Conservation (phyloP, 1,140 invertebrate species). For the Magallana gigas region DNA sequence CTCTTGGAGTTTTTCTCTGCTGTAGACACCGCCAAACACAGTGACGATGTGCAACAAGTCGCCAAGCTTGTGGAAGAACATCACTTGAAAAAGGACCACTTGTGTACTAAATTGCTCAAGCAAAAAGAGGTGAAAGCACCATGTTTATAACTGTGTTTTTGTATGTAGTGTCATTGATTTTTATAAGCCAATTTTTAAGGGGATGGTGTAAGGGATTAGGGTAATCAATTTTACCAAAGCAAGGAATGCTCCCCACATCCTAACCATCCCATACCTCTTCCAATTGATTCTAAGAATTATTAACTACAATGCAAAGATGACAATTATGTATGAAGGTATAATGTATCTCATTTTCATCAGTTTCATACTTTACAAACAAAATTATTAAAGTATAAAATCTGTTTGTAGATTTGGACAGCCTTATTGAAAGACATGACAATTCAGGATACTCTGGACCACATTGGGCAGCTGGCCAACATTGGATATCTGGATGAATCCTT, state of each 20-base stretch:
- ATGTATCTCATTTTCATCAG: no score
- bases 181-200: no score
- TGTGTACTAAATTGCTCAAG: slow-evolving; percentile 83
- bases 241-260: no score
- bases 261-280: no score
- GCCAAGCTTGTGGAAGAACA: slow-evolving; percentile 80
- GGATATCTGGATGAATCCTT: slow-evolving; percentile 81
- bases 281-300: no score
- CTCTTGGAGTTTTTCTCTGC: slow-evolving; percentile 82
- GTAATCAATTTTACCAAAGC: no score
- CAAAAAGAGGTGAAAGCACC: slow-evolving; percentile 57
- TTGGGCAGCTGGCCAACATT: slow-evolving; percentile 84
- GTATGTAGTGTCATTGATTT: not conserved
- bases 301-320: no score
- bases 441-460: slow-evolving; percentile 80
- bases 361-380: no score
- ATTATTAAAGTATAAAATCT: no score
- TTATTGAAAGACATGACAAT: slow-evolving; percentile 82
- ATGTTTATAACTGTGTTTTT: not conserved
- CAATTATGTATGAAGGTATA: no score
- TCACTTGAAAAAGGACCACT: slow-evolving; percentile 83
- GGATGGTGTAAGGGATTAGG: no score
- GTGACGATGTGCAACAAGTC: slow-evolving; percentile 81
- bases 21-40: slow-evolving; percentile 83
- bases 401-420: slow-evolving; percentile 82